A percentile compares a stretch with the other conserved stretches of the same genome.
Conservation (phyloP, 2,797 vertebrate genomes). For the Oryzias dopingdopingensis region DNA sequence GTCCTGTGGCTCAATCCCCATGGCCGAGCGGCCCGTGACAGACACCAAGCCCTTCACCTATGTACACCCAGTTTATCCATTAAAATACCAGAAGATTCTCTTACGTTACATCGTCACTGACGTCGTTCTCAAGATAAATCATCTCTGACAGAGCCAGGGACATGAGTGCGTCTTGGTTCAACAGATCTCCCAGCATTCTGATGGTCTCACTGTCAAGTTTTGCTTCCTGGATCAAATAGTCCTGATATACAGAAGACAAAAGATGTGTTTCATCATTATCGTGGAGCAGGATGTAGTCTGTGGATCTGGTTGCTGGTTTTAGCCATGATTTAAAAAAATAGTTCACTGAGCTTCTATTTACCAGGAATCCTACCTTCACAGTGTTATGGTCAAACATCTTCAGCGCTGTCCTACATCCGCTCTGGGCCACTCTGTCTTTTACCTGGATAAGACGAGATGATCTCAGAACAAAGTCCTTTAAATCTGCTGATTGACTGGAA, state of each 20-base stretch:
- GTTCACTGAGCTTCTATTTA: no score
- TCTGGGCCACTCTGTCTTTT: not conserved
- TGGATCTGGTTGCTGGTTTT: no score
- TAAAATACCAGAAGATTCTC: not conserved
- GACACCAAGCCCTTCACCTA: no score
- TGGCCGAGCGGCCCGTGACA: no score
- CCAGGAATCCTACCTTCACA: constrained; percentile 3
- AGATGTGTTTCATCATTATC: no score
- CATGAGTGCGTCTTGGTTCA: not conserved
- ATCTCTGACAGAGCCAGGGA: not conserved
- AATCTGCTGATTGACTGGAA: no score
- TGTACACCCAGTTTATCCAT: no score
- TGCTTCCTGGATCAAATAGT: not conserved
- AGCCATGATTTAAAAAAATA: no score
- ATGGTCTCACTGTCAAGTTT: not conserved
- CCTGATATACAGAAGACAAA: not conserved
- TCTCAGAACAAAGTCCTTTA: no score
- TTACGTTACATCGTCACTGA: not conserved
- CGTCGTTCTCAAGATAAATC: not conserved
- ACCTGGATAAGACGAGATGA: not conserved
- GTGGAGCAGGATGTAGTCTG: no score
- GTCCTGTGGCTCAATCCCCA: no score
- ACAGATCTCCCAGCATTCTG: not conserved
- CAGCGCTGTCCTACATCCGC: not conserved
- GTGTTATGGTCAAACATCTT: not conserved